These are phyloP conservation scores for Percina caprodes DNA, from an alignment of 2,113 vertebrate species.

Conservation along the genomic window DNA sequence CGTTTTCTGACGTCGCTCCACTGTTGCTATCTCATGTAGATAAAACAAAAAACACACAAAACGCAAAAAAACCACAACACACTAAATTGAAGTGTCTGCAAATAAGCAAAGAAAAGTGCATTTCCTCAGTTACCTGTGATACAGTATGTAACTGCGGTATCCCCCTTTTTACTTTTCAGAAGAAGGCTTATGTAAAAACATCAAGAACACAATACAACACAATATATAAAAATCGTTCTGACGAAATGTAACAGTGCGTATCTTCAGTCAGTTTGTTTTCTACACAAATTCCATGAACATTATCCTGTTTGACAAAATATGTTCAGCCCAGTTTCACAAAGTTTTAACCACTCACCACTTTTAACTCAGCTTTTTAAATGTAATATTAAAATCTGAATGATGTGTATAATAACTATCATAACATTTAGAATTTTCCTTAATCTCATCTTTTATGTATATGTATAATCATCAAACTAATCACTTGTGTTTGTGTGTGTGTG, in stretches of 20 bases:
- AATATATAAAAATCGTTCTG: background rate
- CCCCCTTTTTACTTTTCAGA: background rate
- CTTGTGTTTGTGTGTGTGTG: conserved; percentile 37
- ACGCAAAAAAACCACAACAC: too few species aligned
- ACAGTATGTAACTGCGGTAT: background rate
- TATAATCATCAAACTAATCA: conserved; percentile 56
- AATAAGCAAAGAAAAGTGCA: background rate
- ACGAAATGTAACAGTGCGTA: background rate
- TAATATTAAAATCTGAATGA: conserved; percentile 7
- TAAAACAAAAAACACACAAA: too few species aligned
- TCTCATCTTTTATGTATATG: conserved; percentile 6
- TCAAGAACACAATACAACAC: background rate
- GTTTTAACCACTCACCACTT: background rate
- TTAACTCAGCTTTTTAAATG: background rate
- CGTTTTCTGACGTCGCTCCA: background rate
- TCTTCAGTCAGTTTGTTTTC: conserved; percentile 1
- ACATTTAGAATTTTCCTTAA: conserved; percentile 16
- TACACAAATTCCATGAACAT: background rate
- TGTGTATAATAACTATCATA: background rate
- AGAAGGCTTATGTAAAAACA: background rate
- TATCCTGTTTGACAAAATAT: background rate
- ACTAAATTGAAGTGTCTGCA: background rate
- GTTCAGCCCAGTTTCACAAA: background rate
- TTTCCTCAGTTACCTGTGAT: background rate
- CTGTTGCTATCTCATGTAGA: background rate